Evolutionary conservation across 2,797 vertebrate species (phyloP).

Genomic region (Hyperoplus immaculatus): DNA sequence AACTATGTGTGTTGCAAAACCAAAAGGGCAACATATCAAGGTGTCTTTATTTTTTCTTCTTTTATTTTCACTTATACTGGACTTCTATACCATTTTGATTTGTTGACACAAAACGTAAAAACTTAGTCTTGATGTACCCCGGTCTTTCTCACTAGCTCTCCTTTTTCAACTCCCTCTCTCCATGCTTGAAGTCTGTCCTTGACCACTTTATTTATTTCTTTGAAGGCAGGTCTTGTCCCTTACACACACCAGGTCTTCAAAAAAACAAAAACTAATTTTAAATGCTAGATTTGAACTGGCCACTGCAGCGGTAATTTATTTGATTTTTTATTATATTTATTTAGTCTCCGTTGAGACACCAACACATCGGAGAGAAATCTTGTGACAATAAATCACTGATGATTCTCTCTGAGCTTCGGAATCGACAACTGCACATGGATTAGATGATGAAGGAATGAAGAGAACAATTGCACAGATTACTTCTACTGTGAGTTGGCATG

Average conservation of each 20-base stretch:
- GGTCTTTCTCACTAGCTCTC: not conserved
- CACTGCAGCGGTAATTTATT: slow-evolving; percentile 11
- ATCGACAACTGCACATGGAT: slow-evolving; percentile 25
- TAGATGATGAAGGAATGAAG: slow-evolving; percentile 41
- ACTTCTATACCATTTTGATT: not conserved
- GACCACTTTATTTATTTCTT: slow-evolving; percentile 5
- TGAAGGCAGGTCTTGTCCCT: not conserved
- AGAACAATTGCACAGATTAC: slow-evolving; percentile 67
- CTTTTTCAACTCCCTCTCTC: slow-evolving; percentile 13
- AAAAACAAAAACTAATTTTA: not conserved
- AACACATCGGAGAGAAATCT: slow-evolving; percentile 19
- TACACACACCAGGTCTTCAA: not conserved
- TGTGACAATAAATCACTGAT: slow-evolving; percentile 22
- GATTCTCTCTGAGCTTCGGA: slow-evolving; percentile 40
- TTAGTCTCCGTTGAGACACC: not conserved
- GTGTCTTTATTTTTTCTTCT: not conserved
- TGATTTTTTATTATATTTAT: slow-evolving; percentile 12
- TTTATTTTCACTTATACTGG: not conserved
- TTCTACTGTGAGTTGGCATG: slow-evolving; percentile 52
- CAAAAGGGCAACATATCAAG: not conserved
- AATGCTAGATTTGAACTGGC: slow-evolving; percentile 9
- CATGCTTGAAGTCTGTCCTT: slow-evolving; percentile 4
- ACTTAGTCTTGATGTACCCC: not conserved
- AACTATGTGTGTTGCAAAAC: slow-evolving; percentile 1
- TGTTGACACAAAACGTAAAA: not conserved